A percentile compares a stretch with the other conserved stretches of the same genome.
These are phyloP conservation scores for Tragelaphus scriptus DNA, from an alignment of 2,113 vertebrate genomes.

Conservation along the genomic window DNA sequence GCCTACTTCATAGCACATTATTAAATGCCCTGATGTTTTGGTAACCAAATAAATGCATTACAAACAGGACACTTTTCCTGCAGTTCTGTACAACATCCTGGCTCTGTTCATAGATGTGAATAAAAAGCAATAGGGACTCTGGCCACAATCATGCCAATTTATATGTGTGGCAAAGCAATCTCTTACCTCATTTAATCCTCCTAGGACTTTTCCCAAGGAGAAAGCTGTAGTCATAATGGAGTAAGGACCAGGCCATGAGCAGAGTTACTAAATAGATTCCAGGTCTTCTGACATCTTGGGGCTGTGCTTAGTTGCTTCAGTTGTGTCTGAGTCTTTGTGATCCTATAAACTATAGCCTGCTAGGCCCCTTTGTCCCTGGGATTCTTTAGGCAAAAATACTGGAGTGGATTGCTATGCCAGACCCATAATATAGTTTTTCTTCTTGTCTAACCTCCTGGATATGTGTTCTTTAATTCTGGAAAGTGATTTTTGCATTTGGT, in stretches of 20 bases:
- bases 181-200: not conserved
- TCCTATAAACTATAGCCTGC: not conserved
- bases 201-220: not conserved
- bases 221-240: not conserved
- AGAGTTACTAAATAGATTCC: not conserved
- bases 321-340: not conserved
- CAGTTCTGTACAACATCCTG: conserved; percentile 48
- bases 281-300: not conserved
- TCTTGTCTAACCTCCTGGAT: not conserved
- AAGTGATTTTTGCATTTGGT: not conserved
- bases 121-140: conserved; percentile 20
- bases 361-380: not conserved
- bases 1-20: conserved; percentile 37
- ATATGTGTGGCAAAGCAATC: not conserved
- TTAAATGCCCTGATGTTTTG: conserved; percentile 54
- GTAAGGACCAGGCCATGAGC: not conserved
- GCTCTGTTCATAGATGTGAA: conserved; percentile 50
- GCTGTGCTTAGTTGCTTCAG: not conserved
- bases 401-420: not conserved
- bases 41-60: conserved; percentile 65
- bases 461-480: not conserved
- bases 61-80: conserved; percentile 46
- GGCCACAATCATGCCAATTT: not conserved
- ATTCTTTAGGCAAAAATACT: not conserved
- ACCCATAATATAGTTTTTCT: not conserved